Base-by-base conservation (phyloP, 2,888 invertebrate genomes). In the Pimpla rufipes region DNA sequence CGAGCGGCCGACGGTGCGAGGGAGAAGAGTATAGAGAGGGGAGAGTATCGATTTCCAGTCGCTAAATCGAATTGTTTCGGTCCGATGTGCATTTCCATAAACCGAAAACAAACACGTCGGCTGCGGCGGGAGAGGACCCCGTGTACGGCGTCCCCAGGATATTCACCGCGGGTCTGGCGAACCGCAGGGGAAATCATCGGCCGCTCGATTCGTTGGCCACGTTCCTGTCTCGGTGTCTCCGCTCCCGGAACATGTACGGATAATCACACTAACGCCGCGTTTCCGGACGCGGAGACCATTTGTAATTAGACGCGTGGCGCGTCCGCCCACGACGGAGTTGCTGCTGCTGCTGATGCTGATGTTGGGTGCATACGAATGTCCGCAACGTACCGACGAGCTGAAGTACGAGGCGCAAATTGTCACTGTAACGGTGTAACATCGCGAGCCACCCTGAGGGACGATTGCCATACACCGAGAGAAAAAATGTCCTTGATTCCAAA, bases 161-260 rank as follows among this genome's bases (percentile, higher is more conserved):
- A 82, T 76, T 76, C 76, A 16, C 59, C 75, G 64, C 75, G 64
- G 75, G 59, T 78, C 23, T 66, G 71, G 64, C 80, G 80, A 85
- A 88, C 87, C 91, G 88, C 90, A 88, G 88, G 91, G 91, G 90
- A 92, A 92, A 92, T 90, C 91, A 91, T 81, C 88, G 5, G 85
- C 81, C 88, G 85, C 79, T 80, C 81, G 88, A 91, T 90, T 91
- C 90, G 89, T 90, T 90, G 89, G 88, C 77, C 82, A 76, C 73
- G 78, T 68, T 66, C 78, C 77, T 29, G 29, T 64, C 81, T 78
- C 66, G 82, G 55, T 70, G 59, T 66, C 70, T 71, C 73, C 73
- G 45, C 79, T 23, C 18, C n/a, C n/a, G 21, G 52, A 73, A 37
- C 45, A 29, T 76, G 42, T 67, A 68, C 77, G 66, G 37, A 68